These are phyloP conservation scores for Porphyrio hochstetteri DNA, from an alignment of 2,113 vertebrate genomes.

Conservation along the genomic window DNA sequence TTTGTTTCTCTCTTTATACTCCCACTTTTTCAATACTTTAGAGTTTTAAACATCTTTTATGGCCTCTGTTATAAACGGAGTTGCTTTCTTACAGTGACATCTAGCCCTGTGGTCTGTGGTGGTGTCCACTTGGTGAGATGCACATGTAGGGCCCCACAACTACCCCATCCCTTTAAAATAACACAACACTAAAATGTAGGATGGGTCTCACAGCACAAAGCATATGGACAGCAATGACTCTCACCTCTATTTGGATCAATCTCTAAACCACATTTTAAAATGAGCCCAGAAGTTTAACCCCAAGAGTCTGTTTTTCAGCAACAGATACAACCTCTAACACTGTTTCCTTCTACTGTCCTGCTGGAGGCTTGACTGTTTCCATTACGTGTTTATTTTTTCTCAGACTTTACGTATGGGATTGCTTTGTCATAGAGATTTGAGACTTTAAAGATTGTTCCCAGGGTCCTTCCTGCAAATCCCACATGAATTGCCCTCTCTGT, in stretches of 20 bases:
- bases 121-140: background rate
- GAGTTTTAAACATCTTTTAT: background rate
- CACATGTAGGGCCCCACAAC: background rate
- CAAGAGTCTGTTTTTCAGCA: background rate
- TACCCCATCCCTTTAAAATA: background rate
- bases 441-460: background rate
- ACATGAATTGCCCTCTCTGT: background rate
- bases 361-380: background rate
- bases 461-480: background rate
- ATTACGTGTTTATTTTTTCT: background rate
- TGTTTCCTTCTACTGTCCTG: background rate
- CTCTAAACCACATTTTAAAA: background rate
- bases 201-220: background rate
- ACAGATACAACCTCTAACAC: background rate
- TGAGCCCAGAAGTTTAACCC: background rate
- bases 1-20: background rate
- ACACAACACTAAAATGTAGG: background rate
- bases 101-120: background rate
- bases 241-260: background rate
- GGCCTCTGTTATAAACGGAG: fast-evolving
- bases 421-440: background rate
- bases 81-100: background rate
- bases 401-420: background rate
- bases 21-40: background rate
- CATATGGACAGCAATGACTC: background rate